phyloP scores from a whole-genome alignment of 2,797 vertebrate species.

The Clarias platycephalus region DNA sequence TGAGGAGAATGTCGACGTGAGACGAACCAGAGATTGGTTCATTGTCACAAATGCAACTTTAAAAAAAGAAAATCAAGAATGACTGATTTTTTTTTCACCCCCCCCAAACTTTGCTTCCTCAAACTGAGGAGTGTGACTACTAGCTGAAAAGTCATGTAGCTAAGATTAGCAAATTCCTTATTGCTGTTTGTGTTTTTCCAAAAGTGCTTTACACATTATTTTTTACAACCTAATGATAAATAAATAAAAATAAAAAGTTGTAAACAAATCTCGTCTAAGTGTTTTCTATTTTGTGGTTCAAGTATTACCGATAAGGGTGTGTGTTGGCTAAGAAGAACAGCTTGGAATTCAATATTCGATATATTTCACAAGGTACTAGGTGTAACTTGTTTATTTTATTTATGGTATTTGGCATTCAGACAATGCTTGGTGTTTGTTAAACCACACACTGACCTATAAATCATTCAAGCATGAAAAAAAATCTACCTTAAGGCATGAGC shows the following conservation, averaged over 20 bases:
- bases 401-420: too few relatives aligned
- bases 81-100: not conserved
- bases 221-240: not conserved
- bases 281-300: not conserved
- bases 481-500: too few relatives aligned
- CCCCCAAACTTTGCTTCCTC: constrained; percentile 62
- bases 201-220: not conserved
- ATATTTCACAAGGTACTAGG: not conserved
- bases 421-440: too few relatives aligned
- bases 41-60: not conserved
- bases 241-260: not conserved
- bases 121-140: constrained; percentile 65
- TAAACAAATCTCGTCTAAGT: not conserved
- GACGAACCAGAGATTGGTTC: not conserved
- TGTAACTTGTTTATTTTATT: too few relatives aligned
- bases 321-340: not conserved
- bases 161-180: constrained; percentile 7
- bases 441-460: too few relatives aligned
- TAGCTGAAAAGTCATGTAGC: constrained; percentile 38
- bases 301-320: not conserved
- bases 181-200: not conserved
- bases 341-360: not conserved
- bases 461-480: too few relatives aligned
- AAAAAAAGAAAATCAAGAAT: not conserved
- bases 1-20: not conserved